Evolutionary conservation across 2,113 vertebrate species (phyloP).

Genomic region (Collichthys lucidus): DNA sequence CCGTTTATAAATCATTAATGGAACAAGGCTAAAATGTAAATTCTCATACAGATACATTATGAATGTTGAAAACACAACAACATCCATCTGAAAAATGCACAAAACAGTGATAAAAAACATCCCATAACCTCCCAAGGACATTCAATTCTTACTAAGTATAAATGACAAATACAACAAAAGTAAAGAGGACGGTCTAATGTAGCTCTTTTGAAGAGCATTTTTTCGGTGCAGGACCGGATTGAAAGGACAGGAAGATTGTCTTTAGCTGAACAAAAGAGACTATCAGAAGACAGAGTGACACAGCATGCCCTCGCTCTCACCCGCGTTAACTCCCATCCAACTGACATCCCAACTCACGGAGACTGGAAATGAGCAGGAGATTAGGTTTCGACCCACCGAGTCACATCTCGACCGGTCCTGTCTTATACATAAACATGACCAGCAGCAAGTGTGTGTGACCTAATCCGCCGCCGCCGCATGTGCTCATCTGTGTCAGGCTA

Average conservation of each 20-base stretch:
- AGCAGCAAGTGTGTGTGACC: not conserved
- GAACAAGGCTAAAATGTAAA: not conserved
- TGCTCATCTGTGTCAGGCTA: slow-evolving; percentile 1
- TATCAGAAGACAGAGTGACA: slow-evolving; percentile 25
- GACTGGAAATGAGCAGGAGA: slow-evolving; percentile 60
- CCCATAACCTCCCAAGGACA: not conserved
- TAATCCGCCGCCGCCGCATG: slow-evolving; percentile 1
- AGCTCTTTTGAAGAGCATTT: not conserved
- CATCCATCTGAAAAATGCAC: not conserved
- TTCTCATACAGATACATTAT: not conserved
- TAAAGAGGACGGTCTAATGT: not conserved
- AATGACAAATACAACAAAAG: not conserved
- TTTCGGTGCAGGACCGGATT: slow-evolving; percentile 2
- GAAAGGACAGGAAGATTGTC: slow-evolving; percentile 2
- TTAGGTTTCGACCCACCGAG: slow-evolving; percentile 66
- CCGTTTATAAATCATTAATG: not conserved
- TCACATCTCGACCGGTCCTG: slow-evolving; percentile 41
- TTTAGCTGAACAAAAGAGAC: slow-evolving; percentile 37
- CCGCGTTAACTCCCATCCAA: slow-evolving; percentile 52
- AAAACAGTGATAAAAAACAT: not conserved
- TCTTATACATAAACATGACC: slow-evolving; percentile 70
- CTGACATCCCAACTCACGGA: slow-evolving; percentile 46
- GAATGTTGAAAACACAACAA: not conserved
- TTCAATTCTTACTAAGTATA: not conserved
- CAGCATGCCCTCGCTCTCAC: slow-evolving; percentile 32